These are phyloP conservation scores for Carcina quercana DNA, from an alignment of 2,888 invertebrate species.

Conservation along the genomic window DNA sequence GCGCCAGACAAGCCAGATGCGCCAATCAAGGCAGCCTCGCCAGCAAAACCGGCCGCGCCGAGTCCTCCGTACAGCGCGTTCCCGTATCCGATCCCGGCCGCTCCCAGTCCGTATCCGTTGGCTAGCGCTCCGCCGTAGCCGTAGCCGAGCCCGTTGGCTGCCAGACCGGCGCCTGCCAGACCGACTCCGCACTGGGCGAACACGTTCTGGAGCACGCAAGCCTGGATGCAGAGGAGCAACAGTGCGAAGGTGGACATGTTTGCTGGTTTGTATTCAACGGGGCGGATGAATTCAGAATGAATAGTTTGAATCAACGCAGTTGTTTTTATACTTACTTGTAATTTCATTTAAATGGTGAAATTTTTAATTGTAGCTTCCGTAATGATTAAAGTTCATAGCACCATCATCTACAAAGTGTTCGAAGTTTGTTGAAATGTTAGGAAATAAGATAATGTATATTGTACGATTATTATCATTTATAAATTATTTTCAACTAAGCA, in stretches of 20 bases:
- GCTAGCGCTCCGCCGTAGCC: background rate
- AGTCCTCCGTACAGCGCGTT: too few species aligned
- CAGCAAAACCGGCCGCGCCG: slow-evolving; percentile 13
- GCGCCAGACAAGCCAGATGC: slow-evolving; percentile 1
- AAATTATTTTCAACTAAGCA: too few species aligned
- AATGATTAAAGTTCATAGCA: too few species aligned
- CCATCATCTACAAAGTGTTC: too few species aligned
- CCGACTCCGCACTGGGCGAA: background rate
- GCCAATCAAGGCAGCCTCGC: slow-evolving; percentile 20
- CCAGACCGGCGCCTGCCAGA: background rate
- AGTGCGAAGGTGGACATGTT: slow-evolving; percentile 28
- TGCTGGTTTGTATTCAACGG: slow-evolving; percentile 7
- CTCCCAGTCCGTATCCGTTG: slow-evolving; percentile 11
- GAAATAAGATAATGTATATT: too few species aligned
- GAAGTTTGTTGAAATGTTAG: too few species aligned
- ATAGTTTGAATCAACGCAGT: too few species aligned
- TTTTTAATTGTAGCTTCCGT: too few species aligned
- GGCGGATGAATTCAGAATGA: slow-evolving; percentile 5
- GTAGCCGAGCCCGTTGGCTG: background rate
- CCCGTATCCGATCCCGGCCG: too few species aligned
- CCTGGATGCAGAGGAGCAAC: slow-evolving; percentile 27
- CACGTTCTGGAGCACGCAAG: slow-evolving; percentile 28
- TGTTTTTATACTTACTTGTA: background rate
- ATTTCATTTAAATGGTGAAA: too few species aligned
- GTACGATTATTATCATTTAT: too few species aligned